Percentiles rank a stretch among this genome's conserved stretches.
Evolutionary conservation across 2,113 vertebrate genomes (phyloP).

Genomic region (Channa maculata): DNA sequence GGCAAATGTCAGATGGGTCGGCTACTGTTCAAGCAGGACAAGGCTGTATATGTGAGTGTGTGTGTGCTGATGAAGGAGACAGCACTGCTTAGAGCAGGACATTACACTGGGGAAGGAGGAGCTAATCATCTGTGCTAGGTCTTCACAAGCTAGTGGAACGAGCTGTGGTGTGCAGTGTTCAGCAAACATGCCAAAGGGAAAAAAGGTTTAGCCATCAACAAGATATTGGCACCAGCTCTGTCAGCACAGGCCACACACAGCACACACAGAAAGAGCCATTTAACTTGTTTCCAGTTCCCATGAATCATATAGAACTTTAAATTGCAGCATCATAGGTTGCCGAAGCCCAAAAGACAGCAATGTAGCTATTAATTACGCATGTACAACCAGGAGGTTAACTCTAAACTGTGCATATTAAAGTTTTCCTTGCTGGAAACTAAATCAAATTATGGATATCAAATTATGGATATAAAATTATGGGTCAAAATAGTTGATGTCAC

Average conservation of each 20-base stretch:
- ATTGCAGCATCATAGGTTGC: no score
- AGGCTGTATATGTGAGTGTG: conserved; percentile 6
- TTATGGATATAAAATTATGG: no score
- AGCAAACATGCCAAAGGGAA: conserved; percentile 36
- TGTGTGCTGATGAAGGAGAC: conserved; percentile 30
- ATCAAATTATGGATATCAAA: no score
- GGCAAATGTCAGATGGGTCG: conserved; percentile 53
- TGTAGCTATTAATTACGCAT: no score
- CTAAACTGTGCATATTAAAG: no score
- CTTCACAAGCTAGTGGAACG: conserved; percentile 9
- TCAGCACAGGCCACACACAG: conserved; percentile 22
- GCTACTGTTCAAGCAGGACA: conserved; percentile 22
- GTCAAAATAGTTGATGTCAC: no score
- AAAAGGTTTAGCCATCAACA: conserved; percentile 49
- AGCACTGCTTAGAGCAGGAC: conserved; percentile 18
- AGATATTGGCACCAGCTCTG: conserved; percentile 49
- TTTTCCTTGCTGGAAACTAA: no score
- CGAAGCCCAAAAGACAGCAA: no score
- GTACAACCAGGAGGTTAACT: no score
- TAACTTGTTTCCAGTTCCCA: no score
- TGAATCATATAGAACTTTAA: no score
- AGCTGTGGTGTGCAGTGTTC: conserved; percentile 18
- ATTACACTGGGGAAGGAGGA: conserved; percentile 47
- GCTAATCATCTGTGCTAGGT: conserved; percentile 34
- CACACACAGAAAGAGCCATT: no score